Evolutionary conservation across 2,888 invertebrate genomes (phyloP).

Genomic region (Eurois occulta): DNA sequence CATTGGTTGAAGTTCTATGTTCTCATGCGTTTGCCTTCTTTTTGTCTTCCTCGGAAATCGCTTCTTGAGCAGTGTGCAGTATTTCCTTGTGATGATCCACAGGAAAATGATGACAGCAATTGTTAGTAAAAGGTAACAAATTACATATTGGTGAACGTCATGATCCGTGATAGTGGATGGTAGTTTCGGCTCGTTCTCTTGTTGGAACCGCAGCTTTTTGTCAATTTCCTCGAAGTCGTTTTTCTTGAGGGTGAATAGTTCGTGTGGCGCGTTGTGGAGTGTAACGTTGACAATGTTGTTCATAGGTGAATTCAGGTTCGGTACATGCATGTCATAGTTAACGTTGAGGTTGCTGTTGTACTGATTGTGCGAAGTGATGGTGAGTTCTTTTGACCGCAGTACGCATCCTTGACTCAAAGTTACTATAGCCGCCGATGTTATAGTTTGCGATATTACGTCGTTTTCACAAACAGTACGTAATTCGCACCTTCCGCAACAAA

Average conservation of each 20-base stretch:
- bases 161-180: slow-evolving; percentile 1
- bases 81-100: background rate
- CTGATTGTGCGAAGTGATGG: slow-evolving; percentile 10
- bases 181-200: background rate
- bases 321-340: background rate
- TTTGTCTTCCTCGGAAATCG: background rate
- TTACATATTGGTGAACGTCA: too few relatives aligned
- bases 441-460: slow-evolving; percentile 3
- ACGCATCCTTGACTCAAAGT: slow-evolving; percentile 24
- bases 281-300: slow-evolving; percentile 13
- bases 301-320: background rate
- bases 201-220: slow-evolving; percentile 6
- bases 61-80: background rate
- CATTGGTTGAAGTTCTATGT: background rate
- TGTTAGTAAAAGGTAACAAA: background rate
- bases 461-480: too few relatives aligned
- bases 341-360: slow-evolving; percentile 10
- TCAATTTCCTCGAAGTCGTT: background rate
- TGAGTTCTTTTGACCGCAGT: background rate
- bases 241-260: background rate
- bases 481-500: too few relatives aligned
- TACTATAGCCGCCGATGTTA: background rate
- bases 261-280: background rate
- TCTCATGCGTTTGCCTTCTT: background rate
- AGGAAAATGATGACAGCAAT: background rate